These are phyloP conservation scores for Lineus longissimus DNA, from an alignment of 1,140 invertebrate genomes.

Conservation along the genomic window DNA sequence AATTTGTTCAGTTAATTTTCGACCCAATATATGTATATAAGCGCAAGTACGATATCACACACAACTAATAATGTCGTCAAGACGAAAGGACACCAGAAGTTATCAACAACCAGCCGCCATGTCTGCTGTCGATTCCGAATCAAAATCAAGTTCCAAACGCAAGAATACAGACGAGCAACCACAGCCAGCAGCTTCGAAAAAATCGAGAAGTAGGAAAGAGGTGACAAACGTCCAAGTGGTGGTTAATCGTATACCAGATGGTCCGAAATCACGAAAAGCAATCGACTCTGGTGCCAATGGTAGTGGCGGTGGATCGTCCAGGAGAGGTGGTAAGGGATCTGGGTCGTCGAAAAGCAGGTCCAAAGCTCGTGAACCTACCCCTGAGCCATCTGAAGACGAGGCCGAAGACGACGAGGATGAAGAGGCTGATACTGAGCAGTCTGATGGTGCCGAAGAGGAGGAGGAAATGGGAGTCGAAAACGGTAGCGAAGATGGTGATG, in stretches of 20 bases:
- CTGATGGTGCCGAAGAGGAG: not conserved
- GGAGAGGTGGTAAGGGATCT: too few species aligned
- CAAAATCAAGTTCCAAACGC: not conserved
- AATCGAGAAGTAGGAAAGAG: not conserved
- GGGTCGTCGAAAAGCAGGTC: not conserved
- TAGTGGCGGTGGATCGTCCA: too few species aligned
- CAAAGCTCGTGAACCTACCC: not conserved
- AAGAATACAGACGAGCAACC: too few species aligned
- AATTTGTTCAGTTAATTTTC: not conserved
- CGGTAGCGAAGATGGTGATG: not conserved
- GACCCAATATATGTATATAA: not conserved
- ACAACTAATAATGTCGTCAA: not conserved
- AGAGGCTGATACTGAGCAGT: not conserved
- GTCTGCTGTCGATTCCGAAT: not conserved
- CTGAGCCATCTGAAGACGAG: not conserved
- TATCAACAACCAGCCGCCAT: too few species aligned
- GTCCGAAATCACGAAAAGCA: not conserved
- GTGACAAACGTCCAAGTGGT: not conserved
- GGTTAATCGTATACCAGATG: not conserved
- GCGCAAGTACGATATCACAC: not conserved
- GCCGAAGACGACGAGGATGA: not conserved
- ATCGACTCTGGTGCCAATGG: too few species aligned
- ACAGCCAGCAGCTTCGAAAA: too few species aligned
- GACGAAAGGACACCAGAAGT: not conserved
- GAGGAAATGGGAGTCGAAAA: conserved; percentile 4